Evolutionary conservation across 2,888 invertebrate species (phyloP).

Genomic region (Sarcophaga carnaria): DNA sequence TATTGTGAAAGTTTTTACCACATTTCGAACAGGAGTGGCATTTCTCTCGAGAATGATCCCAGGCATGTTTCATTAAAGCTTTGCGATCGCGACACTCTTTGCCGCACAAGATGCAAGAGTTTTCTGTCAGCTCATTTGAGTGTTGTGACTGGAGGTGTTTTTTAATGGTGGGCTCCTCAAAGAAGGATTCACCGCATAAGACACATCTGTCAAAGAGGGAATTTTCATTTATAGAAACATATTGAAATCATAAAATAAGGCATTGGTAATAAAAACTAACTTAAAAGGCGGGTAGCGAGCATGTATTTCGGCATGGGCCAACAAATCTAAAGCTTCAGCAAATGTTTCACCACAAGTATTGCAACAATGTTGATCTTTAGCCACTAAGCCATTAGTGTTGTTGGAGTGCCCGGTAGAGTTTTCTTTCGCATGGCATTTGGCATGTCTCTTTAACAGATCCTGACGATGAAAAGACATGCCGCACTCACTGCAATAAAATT

Average conservation of each 20-base stretch:
- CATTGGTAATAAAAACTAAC: constrained; percentile 72
- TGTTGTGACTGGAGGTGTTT: constrained; percentile 85
- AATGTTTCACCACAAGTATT: constrained; percentile 91
- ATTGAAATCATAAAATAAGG: no score
- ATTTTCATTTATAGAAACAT: neutral
- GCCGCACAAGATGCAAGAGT: constrained; percentile 86
- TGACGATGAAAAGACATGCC: constrained; percentile 90
- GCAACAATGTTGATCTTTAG: constrained; percentile 85
- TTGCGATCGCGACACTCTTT: constrained; percentile 87
- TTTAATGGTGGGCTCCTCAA: constrained; percentile 85
- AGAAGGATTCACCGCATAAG: constrained; percentile 86
- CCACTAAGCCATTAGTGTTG: constrained; percentile 72
- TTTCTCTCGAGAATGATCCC: constrained; percentile 87
- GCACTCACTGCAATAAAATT: constrained; percentile 87
- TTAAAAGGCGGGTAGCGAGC: constrained; percentile 84
- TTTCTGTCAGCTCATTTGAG: constrained; percentile 84
- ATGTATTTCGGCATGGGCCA: constrained; percentile 91
- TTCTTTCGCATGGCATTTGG: constrained; percentile 82
- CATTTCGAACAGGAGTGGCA: constrained; percentile 86
- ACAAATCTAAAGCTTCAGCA: constrained; percentile 88
- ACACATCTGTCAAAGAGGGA: constrained; percentile 82
- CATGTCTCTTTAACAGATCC: constrained; percentile 88
- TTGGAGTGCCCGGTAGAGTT: constrained; percentile 21
- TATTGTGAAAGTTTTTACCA: constrained; percentile 88
- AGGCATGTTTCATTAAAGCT: constrained; percentile 86